Conservation (phyloP, 2,797 vertebrate genomes). For the Gambelia wislizenii region DNA sequence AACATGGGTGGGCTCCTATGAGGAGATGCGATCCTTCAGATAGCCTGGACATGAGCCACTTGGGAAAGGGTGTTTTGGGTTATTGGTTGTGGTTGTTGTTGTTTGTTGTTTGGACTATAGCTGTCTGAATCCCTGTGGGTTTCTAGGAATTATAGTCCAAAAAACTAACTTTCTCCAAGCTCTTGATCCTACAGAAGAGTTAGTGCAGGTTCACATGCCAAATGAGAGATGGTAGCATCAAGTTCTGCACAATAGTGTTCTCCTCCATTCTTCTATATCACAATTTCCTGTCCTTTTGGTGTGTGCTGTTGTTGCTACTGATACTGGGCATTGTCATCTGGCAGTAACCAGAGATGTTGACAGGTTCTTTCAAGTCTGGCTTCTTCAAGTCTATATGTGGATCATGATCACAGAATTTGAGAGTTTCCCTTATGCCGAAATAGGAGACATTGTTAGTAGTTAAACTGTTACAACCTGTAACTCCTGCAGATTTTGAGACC, state of each 20-base stretch:
- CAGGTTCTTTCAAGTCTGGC: background rate
- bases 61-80: no score
- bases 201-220: background rate
- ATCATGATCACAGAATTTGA: background rate
- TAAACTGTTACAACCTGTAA: background rate
- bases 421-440: background rate
- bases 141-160: no score
- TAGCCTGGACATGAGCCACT: no score
- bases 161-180: no score
- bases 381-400: background rate
- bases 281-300: background rate
- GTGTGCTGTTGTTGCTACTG: background rate
- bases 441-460: background rate
- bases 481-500: background rate
- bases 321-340: background rate
- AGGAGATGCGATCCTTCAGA: no score
- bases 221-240: background rate
- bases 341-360: background rate
- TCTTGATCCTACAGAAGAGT: background rate
- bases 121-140: no score
- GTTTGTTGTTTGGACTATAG: no score
- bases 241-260: background rate
- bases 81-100: no score
- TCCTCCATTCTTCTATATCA: background rate
- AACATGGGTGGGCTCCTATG: no score